phyloP scores from a whole-genome alignment of 2,797 vertebrate genomes.

The Bradypodion ventrale region DNA sequence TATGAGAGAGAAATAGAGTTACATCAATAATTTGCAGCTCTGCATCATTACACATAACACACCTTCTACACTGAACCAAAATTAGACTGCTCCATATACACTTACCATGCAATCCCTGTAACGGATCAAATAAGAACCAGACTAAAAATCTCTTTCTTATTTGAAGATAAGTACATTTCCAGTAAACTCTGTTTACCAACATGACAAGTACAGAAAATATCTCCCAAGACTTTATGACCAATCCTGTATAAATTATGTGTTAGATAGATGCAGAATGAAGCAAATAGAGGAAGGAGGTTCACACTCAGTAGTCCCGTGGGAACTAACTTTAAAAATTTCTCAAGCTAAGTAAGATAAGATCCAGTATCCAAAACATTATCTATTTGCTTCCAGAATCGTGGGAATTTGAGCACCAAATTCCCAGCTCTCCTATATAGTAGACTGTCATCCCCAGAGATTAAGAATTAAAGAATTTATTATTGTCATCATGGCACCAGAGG shows the following conservation, averaged over 20 bases:
- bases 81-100: neutral
- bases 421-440: constrained; percentile 53
- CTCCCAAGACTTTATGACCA: constrained; percentile 44
- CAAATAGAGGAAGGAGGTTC: constrained; percentile 51
- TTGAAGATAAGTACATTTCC: constrained; percentile 20
- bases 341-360: constrained; percentile 46
- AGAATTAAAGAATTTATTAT: constrained; percentile 62
- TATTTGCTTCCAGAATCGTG: constrained; percentile 21
- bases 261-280: constrained; percentile 40
- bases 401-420: constrained; percentile 51
- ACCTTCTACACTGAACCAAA: neutral
- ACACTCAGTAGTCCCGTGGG: constrained; percentile 42
- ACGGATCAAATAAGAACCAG: neutral
- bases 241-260: constrained; percentile 51
- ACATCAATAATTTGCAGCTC: constrained; percentile 19
- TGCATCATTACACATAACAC: neutral
- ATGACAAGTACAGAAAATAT: constrained; percentile 18
- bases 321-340: constrained; percentile 47
- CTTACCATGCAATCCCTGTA: neutral
- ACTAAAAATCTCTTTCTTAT: constrained; percentile 3
- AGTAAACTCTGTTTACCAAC: constrained; percentile 47
- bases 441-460: constrained; percentile 53
- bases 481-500: constrained; percentile 24
- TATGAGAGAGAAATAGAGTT: constrained; percentile 9
- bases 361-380: constrained; percentile 45